phyloP scores from a whole-genome alignment of 2,888 invertebrate species.

The Metallyticus violacea region DNA sequence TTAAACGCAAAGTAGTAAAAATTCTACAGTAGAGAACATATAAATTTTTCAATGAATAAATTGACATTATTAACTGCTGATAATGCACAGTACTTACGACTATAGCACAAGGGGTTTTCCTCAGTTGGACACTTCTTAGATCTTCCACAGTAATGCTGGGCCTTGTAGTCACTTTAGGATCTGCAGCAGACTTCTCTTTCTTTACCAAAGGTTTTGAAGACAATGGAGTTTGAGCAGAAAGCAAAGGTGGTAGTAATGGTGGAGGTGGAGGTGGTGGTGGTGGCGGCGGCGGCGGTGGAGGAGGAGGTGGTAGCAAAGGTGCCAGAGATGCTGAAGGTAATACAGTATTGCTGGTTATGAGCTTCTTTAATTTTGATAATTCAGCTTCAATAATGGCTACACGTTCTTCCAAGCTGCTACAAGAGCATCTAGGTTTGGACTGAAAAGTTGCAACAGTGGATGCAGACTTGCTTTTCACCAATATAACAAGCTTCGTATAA shows the following conservation, averaged over 20 bases:
- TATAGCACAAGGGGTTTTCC: constrained; percentile 40
- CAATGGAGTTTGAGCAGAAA: background rate
- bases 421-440: background rate
- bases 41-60: too few species aligned
- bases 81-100: background rate
- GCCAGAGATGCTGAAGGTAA: background rate
- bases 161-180: constrained; percentile 30
- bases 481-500: background rate
- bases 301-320: background rate
- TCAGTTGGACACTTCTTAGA: constrained; percentile 44
- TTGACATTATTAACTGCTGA: too few species aligned
- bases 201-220: background rate
- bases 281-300: background rate
- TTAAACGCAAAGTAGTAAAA: too few species aligned
- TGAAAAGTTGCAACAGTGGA: background rate
- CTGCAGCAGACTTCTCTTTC: background rate
- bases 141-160: constrained; percentile 46
- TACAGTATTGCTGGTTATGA: background rate
- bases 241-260: background rate
- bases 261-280: background rate
- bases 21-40: too few species aligned
- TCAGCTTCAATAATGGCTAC: background rate
- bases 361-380: background rate
- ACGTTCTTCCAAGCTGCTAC: background rate
- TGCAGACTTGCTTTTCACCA: background rate